Evolutionary conservation across 2,113 vertebrate genomes (phyloP).

Genomic region (Rhabdomys dilectus): DNA sequence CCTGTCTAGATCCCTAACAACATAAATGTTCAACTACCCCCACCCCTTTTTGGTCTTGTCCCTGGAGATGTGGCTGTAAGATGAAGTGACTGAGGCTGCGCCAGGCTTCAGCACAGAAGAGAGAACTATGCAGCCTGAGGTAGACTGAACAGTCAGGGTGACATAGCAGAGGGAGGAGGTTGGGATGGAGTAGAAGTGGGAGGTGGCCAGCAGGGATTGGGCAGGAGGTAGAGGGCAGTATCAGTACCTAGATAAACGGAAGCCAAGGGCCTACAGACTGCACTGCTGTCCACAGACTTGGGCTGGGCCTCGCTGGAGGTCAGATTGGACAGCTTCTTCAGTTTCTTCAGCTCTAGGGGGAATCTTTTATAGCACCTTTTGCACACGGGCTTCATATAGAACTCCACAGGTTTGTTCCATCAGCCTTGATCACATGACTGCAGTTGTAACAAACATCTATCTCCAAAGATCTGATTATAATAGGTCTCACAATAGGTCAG

Average conservation of each 20-base stretch:
- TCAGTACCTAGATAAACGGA: not conserved
- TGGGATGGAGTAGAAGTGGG: not conserved
- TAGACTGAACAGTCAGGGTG: not conserved
- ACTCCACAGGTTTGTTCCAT: conserved; percentile 97
- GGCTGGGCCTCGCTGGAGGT: conserved; percentile 85
- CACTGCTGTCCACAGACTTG: conserved; percentile 84
- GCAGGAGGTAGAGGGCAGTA: no score
- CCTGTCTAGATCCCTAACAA: not conserved
- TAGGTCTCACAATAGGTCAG: not conserved
- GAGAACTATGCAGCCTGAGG: not conserved
- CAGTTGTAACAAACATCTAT: not conserved
- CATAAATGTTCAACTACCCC: not conserved
- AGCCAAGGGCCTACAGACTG: not conserved
- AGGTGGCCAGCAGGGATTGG: not conserved
- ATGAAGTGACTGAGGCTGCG: not conserved
- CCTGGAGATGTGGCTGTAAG: not conserved
- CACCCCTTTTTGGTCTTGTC: not conserved
- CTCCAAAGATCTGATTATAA: not conserved
- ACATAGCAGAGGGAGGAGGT: not conserved
- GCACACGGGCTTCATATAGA: conserved; percentile 98
- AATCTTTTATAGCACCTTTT: conserved; percentile 98
- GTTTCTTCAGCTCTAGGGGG: conserved; percentile 96
- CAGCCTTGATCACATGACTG: not conserved
- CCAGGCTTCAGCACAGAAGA: not conserved
- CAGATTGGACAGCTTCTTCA: conserved; percentile 95